Conservation (phyloP, 92 coral and sea anemone genomes). For the Heteractis magnifica region DNA sequence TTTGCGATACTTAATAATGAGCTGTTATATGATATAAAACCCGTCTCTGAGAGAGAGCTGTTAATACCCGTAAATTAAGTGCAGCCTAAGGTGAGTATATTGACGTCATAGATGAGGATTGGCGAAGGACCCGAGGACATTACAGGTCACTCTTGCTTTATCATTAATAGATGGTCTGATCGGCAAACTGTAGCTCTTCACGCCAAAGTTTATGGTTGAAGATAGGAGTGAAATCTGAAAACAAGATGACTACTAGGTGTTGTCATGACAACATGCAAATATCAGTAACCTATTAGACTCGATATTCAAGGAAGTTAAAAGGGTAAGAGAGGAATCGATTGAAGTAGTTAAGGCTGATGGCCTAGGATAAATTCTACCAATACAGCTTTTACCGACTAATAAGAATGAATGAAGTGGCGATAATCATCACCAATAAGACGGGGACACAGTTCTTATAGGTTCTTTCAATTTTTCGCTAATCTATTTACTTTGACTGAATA, state of each 20-base stretch:
- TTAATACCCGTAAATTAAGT: background rate
- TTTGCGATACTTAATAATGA: background rate
- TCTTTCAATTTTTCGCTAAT: background rate
- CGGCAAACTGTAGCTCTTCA: no score
- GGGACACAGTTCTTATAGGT: background rate
- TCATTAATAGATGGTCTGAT: no score
- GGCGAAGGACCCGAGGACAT: background rate
- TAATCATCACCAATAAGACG: background rate
- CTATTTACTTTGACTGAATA: background rate
- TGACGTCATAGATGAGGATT: conserved; percentile 1
- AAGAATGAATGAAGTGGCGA: background rate
- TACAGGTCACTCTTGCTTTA: background rate
- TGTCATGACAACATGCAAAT: no score
- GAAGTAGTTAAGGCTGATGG: background rate
- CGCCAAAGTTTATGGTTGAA: no score
- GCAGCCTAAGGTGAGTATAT: background rate
- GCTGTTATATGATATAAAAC: background rate
- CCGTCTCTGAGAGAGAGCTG: background rate
- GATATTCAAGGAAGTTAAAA: no score
- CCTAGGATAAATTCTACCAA: background rate
- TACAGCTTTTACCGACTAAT: background rate
- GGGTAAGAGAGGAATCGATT: background rate
- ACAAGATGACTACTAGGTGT: no score
- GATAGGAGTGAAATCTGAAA: no score
- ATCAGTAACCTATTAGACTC: no score